A percentile compares a stretch with the other conserved stretches of the same genome.
phyloP scores from a whole-genome alignment of 1,140 invertebrate genomes.

The Doryteuthis pealeii region DNA sequence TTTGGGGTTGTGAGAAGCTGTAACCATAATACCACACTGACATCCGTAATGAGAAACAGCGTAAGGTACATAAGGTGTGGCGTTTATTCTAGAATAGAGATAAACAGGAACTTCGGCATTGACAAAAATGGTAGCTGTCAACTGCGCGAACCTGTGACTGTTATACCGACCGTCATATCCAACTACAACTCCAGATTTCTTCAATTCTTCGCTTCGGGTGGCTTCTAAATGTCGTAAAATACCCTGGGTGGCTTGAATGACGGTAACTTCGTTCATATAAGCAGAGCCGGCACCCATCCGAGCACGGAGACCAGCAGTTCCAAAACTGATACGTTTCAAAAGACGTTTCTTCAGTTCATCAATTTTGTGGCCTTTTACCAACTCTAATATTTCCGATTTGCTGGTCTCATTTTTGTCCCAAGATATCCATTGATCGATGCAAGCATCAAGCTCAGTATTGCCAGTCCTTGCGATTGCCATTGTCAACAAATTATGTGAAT shows the following conservation, averaged over 20 bases:
- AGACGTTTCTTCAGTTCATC: constrained; percentile 66
- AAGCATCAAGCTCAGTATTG: neutral
- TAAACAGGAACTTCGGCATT: constrained; percentile 77
- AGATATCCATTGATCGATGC: neutral
- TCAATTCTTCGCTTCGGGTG: constrained; percentile 58
- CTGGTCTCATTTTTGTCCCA: constrained; percentile 61
- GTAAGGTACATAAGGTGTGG: constrained; percentile 93
- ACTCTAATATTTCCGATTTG: constrained; percentile 62
- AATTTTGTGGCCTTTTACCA: constrained; percentile 63
- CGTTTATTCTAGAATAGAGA: constrained; percentile 78
- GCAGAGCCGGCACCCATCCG: constrained; percentile 89
- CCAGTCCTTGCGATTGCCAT: neutral
- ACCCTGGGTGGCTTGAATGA: constrained; percentile 92
- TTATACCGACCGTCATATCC: constrained; percentile 96
- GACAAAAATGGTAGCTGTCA: constrained; percentile 84
- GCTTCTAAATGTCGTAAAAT: constrained; percentile 77
- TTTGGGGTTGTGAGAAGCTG: constrained; percentile 98
- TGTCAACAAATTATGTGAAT: neutral
- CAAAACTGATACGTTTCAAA: constrained; percentile 75
- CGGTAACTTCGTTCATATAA: constrained; percentile 96
- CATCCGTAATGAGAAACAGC: constrained; percentile 68
- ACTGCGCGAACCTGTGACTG: constrained; percentile 89
- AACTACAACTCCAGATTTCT: constrained; percentile 73
- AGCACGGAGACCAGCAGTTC: constrained; percentile 87
- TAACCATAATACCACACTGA: constrained; percentile 89